Percentiles rank a stretch among this genome's conserved stretches.
Conservation (phyloP, 2,113 vertebrate genomes). For the Junco hyemalis region DNA sequence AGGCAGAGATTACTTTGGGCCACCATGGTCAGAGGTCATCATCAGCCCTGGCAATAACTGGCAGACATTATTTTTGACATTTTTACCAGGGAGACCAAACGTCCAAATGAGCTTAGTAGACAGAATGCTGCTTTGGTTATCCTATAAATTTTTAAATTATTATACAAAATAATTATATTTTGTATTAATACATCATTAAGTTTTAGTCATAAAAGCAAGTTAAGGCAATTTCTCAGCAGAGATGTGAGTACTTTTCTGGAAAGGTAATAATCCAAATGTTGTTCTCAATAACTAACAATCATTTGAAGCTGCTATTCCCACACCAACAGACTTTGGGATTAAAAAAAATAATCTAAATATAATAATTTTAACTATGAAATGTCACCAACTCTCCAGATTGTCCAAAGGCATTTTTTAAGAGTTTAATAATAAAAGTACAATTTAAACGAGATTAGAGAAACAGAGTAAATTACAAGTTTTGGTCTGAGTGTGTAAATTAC, state of each 20-base stretch:
- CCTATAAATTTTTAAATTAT: background rate
- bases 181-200: background rate
- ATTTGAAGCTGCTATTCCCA: background rate
- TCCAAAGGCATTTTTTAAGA: background rate
- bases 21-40: background rate
- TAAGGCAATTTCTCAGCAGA: background rate
- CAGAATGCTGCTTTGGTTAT: background rate
- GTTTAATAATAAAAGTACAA: background rate
- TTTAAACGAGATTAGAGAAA: background rate
- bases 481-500: background rate
- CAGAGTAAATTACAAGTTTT: background rate
- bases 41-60: background rate
- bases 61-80: background rate
- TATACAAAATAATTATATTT: background rate
- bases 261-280: background rate
- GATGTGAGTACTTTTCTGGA: background rate
- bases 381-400: background rate
- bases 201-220: constrained; percentile 9
- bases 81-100: background rate
- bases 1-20: background rate
- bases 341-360: background rate
- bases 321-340: background rate
- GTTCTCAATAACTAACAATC: background rate
- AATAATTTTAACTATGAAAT: background rate
- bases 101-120: background rate